phyloP scores from a whole-genome alignment of 2,113 vertebrate species.

The Takifugu flavidus region DNA sequence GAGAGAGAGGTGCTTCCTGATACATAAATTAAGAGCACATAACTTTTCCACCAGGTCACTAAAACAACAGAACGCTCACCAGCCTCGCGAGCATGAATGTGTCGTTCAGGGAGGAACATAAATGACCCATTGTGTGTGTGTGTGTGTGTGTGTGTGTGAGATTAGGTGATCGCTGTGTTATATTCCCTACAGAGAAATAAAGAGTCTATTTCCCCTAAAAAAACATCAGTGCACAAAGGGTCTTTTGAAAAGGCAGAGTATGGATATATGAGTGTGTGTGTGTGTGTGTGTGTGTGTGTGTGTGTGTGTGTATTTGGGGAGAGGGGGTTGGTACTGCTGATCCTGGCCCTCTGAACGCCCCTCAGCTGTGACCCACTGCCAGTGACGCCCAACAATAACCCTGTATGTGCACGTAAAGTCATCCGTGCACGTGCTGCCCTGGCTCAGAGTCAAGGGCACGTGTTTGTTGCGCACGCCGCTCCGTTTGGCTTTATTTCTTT shows the following conservation, averaged over 20 bases:
- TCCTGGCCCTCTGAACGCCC: constrained; percentile 63
- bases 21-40: constrained; percentile 66
- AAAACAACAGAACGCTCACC: constrained; percentile 79
- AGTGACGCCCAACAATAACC: constrained; percentile 50
- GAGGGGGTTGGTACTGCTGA: constrained; percentile 37
- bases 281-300: constrained; percentile 23
- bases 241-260: constrained; percentile 74
- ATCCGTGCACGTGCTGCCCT: constrained; percentile 30
- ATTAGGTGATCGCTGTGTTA: constrained; percentile 91
- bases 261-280: constrained; percentile 14
- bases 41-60: constrained; percentile 68
- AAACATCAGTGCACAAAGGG: constrained; percentile 85
- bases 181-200: constrained; percentile 91
- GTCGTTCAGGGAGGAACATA: constrained; percentile 66
- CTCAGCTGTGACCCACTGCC: constrained; percentile 52
- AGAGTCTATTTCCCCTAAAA: constrained; percentile 88
- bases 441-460: constrained; percentile 10
- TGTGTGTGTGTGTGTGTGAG: constrained; percentile 53
- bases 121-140: constrained; percentile 78
- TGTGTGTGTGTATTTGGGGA: constrained; percentile 21
- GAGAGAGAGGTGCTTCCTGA: constrained; percentile 55
- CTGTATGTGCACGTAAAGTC: constrained; percentile 50
- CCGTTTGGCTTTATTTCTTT: no score
- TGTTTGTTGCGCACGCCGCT: background rate
- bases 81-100: constrained; percentile 59